Base-by-base conservation (phyloP, 2,888 invertebrate genomes). In the Platynereis dumerilii region DNA sequence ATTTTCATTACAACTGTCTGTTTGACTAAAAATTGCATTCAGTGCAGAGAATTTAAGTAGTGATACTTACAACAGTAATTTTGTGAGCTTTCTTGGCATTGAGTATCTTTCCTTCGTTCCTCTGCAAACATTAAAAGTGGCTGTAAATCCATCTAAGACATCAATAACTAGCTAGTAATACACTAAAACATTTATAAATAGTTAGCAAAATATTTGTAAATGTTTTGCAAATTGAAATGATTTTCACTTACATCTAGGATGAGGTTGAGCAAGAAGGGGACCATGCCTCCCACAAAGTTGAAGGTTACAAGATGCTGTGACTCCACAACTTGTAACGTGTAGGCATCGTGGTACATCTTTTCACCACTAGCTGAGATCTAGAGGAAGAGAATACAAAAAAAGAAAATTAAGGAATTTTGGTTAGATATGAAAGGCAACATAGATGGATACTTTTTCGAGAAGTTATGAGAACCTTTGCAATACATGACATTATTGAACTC, bases 261-360 rank as follows among this genome's bases (percentile, higher is more conserved):
- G 27, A 84, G 77, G 67, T 81, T 83, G 28, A 80, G 79, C 2
- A 84, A 76, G 71, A 83, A 83, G 1, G 84, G 84, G 10, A 84
- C 84, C 78, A 81, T 80, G 42, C 84, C 84, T 17, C 80, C 78
- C 12, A 81, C 83, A 62, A 77, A 83, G 75, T 83, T 82, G 68
- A 82, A 80, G 57, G 78, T 79, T 27, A 71, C 71, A 42, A 80
- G 74, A 39, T 76, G 76, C 7, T 68, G 61, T n/a, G 75, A 73
- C 59, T 82, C 81, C n/a, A 83, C 83, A 45, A 72, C 72, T 69
- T 84, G 83, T 44, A 84, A 79, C n/a, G 83, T 83, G 74, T 84
- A 83, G 10, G 82, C 83, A 63, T 83, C 83, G 66, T 82, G 82
- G 69, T 75, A 75, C 69, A 73, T 71, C 67, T 72, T 74, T 65